Base-by-base conservation (phyloP, 2,113 vertebrate genomes). In the Ranitomeya variabilis region DNA sequence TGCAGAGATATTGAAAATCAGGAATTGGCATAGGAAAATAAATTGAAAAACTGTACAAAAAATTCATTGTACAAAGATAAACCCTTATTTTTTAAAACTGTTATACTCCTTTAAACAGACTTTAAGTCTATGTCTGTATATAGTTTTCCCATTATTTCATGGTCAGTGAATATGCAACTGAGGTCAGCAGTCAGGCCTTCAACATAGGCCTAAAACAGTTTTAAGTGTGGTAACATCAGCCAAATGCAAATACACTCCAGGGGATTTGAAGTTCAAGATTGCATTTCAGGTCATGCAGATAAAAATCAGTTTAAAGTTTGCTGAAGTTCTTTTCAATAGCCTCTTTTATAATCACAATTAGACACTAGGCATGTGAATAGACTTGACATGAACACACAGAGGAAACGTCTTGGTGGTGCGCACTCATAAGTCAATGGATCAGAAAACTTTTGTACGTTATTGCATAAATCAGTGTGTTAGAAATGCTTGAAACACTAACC, bases 211-310 rank as follows among this genome's bases (percentile, higher is more conserved):
- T 71, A 54, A 67, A 51, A 59, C 26, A 15, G 62, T 23, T 69
- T 26, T 57, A 77, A 79, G 87, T 78, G 83, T 85, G 60, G 81
- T 77, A 89, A 85, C 78, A 18, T 76, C 62, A 84, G 87, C 81
- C 80, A 79, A 85, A 89, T 89, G 82, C 73, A 77, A 89, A 89
- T 78, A 67, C 82, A 66, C 87, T 89, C 82, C 73, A 85, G 87
- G 73, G 87, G 74, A 89, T 89, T 79, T 79, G 73, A 89, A 89
- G 87, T 89, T 89, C 87, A 89, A 89, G 87, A 85, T 79, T 89
- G 81, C 87, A 89, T 89, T 89, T 89, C 87, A 89, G 87, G 87
- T 89, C 87, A 89, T 89, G 87, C 81, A 89, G 87, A 89, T 89
- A 89, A 89, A 89, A 85, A 89, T 89, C 87, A 79, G 87, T 85